Evolutionary conservation across 2,888 invertebrate genomes (phyloP).

Genomic region (Panorpa germanica): DNA sequence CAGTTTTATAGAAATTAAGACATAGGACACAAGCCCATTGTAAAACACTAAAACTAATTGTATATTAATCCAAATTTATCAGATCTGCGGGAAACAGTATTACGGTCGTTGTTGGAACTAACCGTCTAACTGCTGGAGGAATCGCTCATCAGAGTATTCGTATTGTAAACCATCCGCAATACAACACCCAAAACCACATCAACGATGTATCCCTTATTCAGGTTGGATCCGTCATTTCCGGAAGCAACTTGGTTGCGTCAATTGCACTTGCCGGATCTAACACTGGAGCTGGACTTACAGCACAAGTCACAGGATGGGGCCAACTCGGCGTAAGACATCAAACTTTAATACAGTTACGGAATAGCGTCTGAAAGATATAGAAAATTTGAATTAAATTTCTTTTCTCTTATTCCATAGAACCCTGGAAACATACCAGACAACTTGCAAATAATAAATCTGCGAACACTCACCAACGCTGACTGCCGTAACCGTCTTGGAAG

Average conservation of each 20-base stretch:
- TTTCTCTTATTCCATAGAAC: too few species aligned
- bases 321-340: slow-evolving; percentile 7
- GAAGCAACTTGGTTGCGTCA: slow-evolving; percentile 1
- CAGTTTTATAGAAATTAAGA: too few species aligned
- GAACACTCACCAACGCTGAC: slow-evolving; percentile 10
- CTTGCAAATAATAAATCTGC: slow-evolving; percentile 5
- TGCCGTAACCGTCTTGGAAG: slow-evolving; percentile 4
- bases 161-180: slow-evolving; percentile 10
- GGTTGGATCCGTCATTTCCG: slow-evolving; percentile 5
- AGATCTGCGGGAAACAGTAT: too few species aligned
- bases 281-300: slow-evolving; percentile 5
- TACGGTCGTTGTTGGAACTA: slow-evolving; percentile 7
- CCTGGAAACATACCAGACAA: slow-evolving; percentile 9
- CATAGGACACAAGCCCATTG: too few species aligned
- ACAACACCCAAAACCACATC: slow-evolving; percentile 6
- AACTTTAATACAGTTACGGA: too few species aligned
- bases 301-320: slow-evolving; percentile 9
- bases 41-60: too few species aligned
- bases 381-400: not conserved
- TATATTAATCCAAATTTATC: too few species aligned
- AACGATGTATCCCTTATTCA: slow-evolving; percentile 10
- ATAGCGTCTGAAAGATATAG: too few species aligned
- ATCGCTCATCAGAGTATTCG: slow-evolving; percentile 1
- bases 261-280: slow-evolving; percentile 5
- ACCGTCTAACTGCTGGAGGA: slow-evolving; percentile 4